Evolutionary conservation across 1,140 invertebrate genomes (phyloP), one percentile per base, ranked within the genome.

Genomic region (Euura saliciscinereae): DNA sequence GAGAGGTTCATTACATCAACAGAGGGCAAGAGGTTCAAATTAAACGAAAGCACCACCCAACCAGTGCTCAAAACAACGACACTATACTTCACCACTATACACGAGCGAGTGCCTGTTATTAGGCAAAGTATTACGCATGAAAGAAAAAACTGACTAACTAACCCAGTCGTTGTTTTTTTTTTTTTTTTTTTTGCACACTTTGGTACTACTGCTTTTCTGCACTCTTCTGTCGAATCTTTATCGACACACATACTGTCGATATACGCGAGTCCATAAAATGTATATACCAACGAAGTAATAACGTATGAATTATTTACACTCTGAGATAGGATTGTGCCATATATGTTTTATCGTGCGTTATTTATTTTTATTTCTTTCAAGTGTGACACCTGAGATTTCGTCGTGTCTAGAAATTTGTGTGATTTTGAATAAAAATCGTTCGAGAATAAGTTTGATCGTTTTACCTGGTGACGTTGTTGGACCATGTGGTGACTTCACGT

Each of bases 401-500:
- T 11, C 6, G 51, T 4, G 3, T 8, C 51, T 11, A n/a, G 51
- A 59, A 59, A 59, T 11, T 11, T 59, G 51, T n/a, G 13, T 8
- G 7, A 2, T 51, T n/a, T 51, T 51, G n/a, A 51, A n/a, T n/a
- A 51, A 59, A n/a, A 59, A 11, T 6, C 13, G 6, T 59, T n/a
- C 51, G 13, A 59, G 70, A 78, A 79, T 72, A 69, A 44, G 68
- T 2, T 4, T 5, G 6, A 69, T 44, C 68, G 68, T n/a, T 43
- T 44, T 75, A 77, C 76, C 74, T 77, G 76, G 73, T 70, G 69
- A 74, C 73, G 75, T 6, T 71, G 68, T 70, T 43, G 73, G 72
- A 74, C 67, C 70, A 43, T 65, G 73, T 44, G 68, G 51, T 10
- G 78, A 71, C 70, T 80, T 81, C 66, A 75, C 78, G 78, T 81